These are phyloP conservation scores for Merluccius polli DNA, from an alignment of 2,797 vertebrate genomes.

Conservation along the genomic window DNA sequence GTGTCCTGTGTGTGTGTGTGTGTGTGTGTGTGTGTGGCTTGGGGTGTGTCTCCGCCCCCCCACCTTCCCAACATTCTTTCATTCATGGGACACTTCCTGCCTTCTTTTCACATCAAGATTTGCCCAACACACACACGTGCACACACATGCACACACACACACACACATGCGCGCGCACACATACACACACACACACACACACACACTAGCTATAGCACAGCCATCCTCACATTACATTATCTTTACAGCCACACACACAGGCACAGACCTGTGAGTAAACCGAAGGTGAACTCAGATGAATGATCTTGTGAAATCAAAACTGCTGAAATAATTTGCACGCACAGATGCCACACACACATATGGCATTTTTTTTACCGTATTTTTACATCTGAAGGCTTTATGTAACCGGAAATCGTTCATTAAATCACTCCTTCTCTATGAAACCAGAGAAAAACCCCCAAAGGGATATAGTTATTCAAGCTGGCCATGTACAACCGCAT, in stretches of 20 bases:
- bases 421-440: conserved; percentile 23
- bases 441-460: conserved; percentile 22
- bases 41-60: conserved; percentile 29
- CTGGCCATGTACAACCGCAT: neutral
- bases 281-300: neutral
- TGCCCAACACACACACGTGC: conserved; percentile 12
- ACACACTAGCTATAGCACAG: neutral
- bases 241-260: too few relatives aligned
- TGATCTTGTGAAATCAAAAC: neutral
- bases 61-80: conserved; percentile 61
- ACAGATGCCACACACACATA: neutral
- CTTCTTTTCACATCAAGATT: conserved; percentile 52
- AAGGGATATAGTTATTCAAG: neutral
- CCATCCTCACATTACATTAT: neutral
- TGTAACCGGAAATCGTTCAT: conserved; percentile 30
- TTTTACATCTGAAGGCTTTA: conserved; percentile 36
- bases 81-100: conserved; percentile 63
- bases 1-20: conserved; percentile 2
- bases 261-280: neutral
- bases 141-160: conserved; percentile 14
- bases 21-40: conserved; percentile 14
- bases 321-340: neutral
- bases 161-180: conserved; percentile 17
- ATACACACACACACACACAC: conserved; percentile 14
- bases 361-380: neutral